Conservation (phyloP, 2,113 vertebrate species). For the Galemys pyrenaicus region DNA sequence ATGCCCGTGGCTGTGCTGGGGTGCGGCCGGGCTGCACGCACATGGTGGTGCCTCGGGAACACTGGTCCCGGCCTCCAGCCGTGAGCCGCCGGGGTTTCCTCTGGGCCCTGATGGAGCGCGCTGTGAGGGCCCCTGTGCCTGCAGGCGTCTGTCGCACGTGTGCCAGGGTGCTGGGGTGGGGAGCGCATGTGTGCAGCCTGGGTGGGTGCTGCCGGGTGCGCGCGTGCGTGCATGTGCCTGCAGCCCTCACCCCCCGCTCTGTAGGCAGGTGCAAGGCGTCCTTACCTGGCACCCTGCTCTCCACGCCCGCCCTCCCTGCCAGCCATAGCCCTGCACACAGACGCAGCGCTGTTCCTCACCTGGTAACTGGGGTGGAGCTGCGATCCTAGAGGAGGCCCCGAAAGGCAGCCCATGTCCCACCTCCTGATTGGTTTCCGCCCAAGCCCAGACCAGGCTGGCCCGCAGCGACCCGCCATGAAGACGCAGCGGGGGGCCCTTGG, state of each 20-base stretch:
- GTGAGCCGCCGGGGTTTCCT: no score
- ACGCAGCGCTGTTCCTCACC: neutral
- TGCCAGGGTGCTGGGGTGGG: fast-evolving
- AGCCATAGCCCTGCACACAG: fast-evolving
- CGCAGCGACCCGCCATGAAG: fast-evolving
- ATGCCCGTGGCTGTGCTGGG: no score
- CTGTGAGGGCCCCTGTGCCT: fast-evolving
- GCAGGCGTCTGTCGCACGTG: neutral
- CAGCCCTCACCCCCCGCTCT: fast-evolving
- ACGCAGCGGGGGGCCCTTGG: neutral
- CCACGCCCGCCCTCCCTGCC: fast-evolving
- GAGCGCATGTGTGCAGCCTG: fast-evolving
- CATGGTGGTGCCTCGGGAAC: no score
- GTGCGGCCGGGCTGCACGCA: no score
- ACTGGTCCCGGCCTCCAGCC: no score
- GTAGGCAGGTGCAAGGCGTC: neutral
- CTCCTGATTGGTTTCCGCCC: no score
- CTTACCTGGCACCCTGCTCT: fast-evolving
- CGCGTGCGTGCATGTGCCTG: neutral
- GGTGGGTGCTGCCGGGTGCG: no score
- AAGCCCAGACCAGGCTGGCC: no score
- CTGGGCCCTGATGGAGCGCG: neutral
- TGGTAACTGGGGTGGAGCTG: neutral
- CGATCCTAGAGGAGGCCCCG: neutral
- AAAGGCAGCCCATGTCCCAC: no score